A percentile compares a stretch with the other conserved stretches of the same genome.
Evolutionary conservation across 1,140 invertebrate genomes (phyloP).

Genomic region (Drosophila bipectinata): DNA sequence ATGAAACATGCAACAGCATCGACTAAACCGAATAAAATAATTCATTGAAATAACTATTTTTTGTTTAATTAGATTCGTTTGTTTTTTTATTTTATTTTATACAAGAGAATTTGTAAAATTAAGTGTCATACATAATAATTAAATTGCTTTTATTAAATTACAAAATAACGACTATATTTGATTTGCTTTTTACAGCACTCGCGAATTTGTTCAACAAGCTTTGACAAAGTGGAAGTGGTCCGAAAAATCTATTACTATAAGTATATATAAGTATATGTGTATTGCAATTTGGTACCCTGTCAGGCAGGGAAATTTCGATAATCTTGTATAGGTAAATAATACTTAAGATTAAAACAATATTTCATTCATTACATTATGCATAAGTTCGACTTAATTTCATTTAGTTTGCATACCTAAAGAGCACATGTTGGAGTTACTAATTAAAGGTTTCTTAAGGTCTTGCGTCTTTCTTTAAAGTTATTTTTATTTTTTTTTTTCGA

Average conservation of each 20-base stretch:
- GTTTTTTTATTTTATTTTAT: constrained; percentile 58
- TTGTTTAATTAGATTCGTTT: constrained; percentile 53
- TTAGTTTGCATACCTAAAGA: constrained; percentile 76
- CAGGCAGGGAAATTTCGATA: constrained; percentile 44
- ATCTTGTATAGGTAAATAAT: constrained; percentile 72
- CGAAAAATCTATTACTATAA: constrained; percentile 39
- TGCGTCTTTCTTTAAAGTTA: constrained; percentile 16
- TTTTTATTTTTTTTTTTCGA: constrained; percentile 21
- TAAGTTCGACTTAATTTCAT: constrained; percentile 81
- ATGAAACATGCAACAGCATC: too few relatives aligned
- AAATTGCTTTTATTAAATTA: constrained; percentile 72
- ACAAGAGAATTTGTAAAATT: constrained; percentile 71
- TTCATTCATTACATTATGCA: constrained; percentile 57
- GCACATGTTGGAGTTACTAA: constrained; percentile 66
- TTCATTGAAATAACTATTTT: background rate
- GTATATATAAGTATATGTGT: constrained; percentile 40
- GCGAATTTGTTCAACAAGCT: constrained; percentile 66
- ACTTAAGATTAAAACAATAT: constrained; percentile 79
- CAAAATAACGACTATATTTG: constrained; percentile 82
- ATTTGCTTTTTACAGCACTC: constrained; percentile 77
- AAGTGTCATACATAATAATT: constrained; percentile 59
- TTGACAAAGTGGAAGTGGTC: constrained; percentile 42
- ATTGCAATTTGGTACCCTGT: constrained; percentile 65
- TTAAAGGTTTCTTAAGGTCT: constrained; percentile 42
- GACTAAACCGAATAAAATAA: constrained; percentile 16